Evolutionary conservation across 2,888 invertebrate genomes (phyloP).

Genomic region (Heliconius ismenius): DNA sequence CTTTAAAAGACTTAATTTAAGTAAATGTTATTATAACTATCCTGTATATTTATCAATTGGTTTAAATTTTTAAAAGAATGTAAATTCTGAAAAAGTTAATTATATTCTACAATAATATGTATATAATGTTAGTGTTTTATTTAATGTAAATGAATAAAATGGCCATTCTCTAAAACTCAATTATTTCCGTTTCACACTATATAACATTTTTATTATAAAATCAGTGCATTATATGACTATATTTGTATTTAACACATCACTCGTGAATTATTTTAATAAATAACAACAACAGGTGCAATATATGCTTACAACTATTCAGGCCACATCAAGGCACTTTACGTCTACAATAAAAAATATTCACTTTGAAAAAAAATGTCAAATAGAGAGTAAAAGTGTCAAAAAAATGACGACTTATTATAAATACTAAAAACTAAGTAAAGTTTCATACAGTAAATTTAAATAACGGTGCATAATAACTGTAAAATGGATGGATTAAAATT

Average conservation of each 20-base stretch:
- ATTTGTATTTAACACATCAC: conserved; percentile 31
- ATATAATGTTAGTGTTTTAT: not conserved
- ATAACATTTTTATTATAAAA: conserved; percentile 8
- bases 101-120: no score
- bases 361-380: conserved; percentile 2
- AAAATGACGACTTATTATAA: not conserved
- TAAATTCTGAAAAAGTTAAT: no score
- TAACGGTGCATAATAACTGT: not conserved
- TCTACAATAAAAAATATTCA: conserved; percentile 56
- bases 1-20: no score
- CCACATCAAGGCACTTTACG: conserved; percentile 65
- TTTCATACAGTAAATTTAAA: not conserved
- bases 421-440: not conserved
- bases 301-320: conserved; percentile 53
- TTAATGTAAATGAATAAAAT: not conserved
- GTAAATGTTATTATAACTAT: no score
- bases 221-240: conserved; percentile 21
- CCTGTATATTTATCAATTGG: no score
- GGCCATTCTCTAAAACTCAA: not conserved
- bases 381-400: conserved; percentile 7
- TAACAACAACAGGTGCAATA: conserved; percentile 43
- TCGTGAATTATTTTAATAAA: conserved; percentile 36
- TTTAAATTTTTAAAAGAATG: no score
- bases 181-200: not conserved
- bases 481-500: not conserved